A percentile compares a stretch with the other conserved stretches of the same genome.
Evolutionary conservation across 2,888 invertebrate species (phyloP).

Genomic region (Synergus japonicus): DNA sequence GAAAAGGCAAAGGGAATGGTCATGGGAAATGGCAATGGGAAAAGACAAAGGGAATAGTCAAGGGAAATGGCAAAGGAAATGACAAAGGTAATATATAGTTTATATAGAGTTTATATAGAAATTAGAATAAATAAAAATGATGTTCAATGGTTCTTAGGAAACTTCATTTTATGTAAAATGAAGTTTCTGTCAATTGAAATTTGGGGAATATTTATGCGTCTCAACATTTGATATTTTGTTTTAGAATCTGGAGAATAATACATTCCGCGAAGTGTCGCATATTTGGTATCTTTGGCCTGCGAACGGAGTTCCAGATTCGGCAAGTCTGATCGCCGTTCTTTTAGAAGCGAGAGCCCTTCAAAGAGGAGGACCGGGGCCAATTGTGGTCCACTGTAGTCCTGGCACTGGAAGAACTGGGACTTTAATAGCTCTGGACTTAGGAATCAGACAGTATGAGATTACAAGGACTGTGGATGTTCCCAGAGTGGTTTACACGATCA

Average conservation of each 20-base stretch:
- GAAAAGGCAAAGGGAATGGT: too few relatives aligned
- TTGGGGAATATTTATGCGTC: too few relatives aligned
- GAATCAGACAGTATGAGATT: slow-evolving; percentile 91
- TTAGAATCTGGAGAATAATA: slow-evolving; percentile 87
- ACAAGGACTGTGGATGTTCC: slow-evolving; percentile 91
- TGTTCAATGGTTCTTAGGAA: too few relatives aligned
- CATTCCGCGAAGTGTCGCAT: slow-evolving; percentile 92
- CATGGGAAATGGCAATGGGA: too few relatives aligned
- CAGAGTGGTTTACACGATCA: slow-evolving; percentile 88
- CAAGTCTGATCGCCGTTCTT: slow-evolving; percentile 91
- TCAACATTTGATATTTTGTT: slow-evolving; percentile 46
- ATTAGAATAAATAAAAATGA: too few relatives aligned
- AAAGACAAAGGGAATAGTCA: too few relatives aligned
- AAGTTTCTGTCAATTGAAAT: too few relatives aligned
- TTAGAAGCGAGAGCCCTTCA: slow-evolving; percentile 85
- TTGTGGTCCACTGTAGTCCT: slow-evolving; percentile 91
- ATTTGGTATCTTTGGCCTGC: slow-evolving; percentile 97
- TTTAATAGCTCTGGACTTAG: slow-evolving; percentile 90
- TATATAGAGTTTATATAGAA: too few relatives aligned
- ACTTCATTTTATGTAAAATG: too few relatives aligned
- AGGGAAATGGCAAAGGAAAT: too few relatives aligned
- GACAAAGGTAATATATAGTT: too few relatives aligned
- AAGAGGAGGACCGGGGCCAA: slow-evolving; percentile 82
- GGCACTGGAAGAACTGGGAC: slow-evolving; percentile 95
- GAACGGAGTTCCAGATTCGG: slow-evolving; percentile 92